Percentiles rank a stretch among this genome's conserved stretches.
Conservation (phyloP, 1,140 invertebrate species). For the Bombus consobrinus region DNA sequence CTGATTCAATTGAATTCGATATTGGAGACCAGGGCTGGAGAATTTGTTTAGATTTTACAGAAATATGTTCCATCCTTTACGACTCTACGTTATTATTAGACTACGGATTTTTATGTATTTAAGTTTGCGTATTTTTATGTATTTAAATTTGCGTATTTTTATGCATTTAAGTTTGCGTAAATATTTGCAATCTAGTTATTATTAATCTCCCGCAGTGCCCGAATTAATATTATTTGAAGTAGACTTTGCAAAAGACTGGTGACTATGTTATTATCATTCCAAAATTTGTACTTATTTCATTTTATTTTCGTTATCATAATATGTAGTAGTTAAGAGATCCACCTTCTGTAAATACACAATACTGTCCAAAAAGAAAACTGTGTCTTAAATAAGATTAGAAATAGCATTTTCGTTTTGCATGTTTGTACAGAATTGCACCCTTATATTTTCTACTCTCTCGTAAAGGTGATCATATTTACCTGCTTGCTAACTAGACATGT, state of each 20-base stretch:
- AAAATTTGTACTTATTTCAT: neutral
- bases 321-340: neutral
- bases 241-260: neutral
- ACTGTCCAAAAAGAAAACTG: neutral
- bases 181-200: too few relatives aligned
- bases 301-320: neutral
- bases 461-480: neutral
- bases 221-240: neutral
- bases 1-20: constrained; percentile 79
- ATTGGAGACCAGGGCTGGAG: constrained; percentile 78
- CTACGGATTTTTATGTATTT: neutral
- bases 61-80: neutral
- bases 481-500: constrained; percentile 25
- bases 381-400: neutral
- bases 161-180: too few relatives aligned
- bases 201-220: neutral
- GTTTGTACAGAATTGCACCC: neutral
- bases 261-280: neutral
- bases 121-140: too few relatives aligned
- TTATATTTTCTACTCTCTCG: neutral
- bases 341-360: neutral
- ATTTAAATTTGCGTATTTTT: too few relatives aligned
- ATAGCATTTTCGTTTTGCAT: neutral
- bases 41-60: constrained; percentile 72
- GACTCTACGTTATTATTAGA: neutral